Base-by-base conservation (phyloP, 2,888 invertebrate genomes). In the Drosophila hamatofila region DNA sequence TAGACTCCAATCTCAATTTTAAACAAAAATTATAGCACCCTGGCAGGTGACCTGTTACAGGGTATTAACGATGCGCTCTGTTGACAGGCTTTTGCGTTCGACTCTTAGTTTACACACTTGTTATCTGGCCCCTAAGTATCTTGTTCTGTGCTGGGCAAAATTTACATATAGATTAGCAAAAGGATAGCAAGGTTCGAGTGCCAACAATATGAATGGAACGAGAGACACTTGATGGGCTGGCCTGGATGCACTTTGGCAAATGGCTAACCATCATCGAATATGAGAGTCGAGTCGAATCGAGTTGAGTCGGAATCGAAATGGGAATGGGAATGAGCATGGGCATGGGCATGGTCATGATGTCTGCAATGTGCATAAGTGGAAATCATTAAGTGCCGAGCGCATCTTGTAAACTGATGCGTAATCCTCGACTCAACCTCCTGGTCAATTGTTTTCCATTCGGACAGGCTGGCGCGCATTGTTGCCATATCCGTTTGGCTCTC, bases 361-460 rank as follows among this genome's bases (percentile, higher is more conserved):
- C 88, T 84, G 77, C 84, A 70, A 62, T 85, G 82, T 85, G 82
- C 80, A 81, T 88, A 88, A 84, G 86, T 89, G 85, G 88, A 84
- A 85, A 80, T 89, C 85, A 85, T 85, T 89, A 87, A 85, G 89
- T 75, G 66, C 72, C 68, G 66, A 72, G 66, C 86, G 76, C 86
- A 80, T 85, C 88, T 89, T 88, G 85, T 89, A 89, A 88, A 78
- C 89, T 74, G 82, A 84, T 87, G 81, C 81, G 80, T 89, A 84
- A 86, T 83, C 85, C 75, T 72, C 72, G 14, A 37, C 57, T 54
- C 21, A 57, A 57, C 58, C 52, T 49, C 55, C 65, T 52, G 75
- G 69, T 81, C 89, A 82, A 88, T 88, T 89, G 85, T 86, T 84
- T 86, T 80, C 75, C 56, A 23, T 65, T 59, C 72, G 56, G 62